Conservation (phyloP, 2,113 vertebrate species). For the Ivindomyrus marchei region DNA sequence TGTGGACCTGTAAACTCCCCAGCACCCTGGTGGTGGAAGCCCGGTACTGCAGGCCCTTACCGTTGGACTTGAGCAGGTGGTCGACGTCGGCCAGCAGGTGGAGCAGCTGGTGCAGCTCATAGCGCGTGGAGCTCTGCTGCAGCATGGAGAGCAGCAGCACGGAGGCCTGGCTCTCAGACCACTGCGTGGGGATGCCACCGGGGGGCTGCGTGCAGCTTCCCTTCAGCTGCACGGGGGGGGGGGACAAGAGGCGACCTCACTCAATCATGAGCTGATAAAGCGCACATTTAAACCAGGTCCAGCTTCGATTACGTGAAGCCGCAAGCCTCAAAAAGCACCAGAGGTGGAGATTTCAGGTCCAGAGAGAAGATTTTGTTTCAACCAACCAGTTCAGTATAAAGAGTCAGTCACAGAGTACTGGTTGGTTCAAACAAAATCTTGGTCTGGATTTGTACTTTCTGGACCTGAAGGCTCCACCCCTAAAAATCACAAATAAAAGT, state of each 20-base stretch:
- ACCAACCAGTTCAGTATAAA: too few species aligned
- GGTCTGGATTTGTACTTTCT: too few species aligned
- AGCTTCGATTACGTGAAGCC: neutral
- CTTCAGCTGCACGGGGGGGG: conserved; percentile 56
- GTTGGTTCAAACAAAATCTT: too few species aligned
- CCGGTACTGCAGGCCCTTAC: conserved; percentile 51
- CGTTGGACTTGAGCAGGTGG: conserved; percentile 60
- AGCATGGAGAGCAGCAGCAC: conserved; percentile 72
- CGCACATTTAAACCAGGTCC: neutral
- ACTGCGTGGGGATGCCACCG: conserved; percentile 53
- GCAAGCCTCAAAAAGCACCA: neutral
- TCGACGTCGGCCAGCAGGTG: conserved; percentile 69
- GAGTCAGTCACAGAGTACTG: too few species aligned
- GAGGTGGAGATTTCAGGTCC: neutral
- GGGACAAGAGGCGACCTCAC: neutral
- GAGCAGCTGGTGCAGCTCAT: conserved; percentile 73
- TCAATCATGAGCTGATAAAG: neutral
- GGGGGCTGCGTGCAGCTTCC: conserved; percentile 10
- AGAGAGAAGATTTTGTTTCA: too few species aligned
- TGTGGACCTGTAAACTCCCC: neutral
- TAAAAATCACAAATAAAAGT: neutral
- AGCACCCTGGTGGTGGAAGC: neutral
- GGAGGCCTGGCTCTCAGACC: conserved; percentile 72
- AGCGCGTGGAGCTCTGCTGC: conserved; percentile 71
- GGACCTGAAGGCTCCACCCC: too few species aligned